Base-by-base conservation (phyloP, 2,888 invertebrate species). In the Neria commutata region DNA sequence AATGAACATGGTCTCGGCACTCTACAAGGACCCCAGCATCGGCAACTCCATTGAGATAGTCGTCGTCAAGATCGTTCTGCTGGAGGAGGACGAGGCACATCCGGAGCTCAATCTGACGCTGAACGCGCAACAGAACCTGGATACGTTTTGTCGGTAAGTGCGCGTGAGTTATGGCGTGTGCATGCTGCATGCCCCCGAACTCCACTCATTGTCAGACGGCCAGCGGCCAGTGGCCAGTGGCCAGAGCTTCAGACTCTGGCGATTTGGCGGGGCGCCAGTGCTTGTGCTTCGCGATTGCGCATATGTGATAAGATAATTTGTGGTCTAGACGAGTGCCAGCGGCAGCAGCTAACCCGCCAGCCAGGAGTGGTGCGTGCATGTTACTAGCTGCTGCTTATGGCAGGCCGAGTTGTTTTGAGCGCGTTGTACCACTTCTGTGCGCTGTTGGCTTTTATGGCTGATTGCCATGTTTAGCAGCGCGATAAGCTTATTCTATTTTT, bases 41-140 rank as follows among this genome's bases (percentile, higher is more conserved):
- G 95, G 95, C 51, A 95, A 95, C 83, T 90, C 91, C 77, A 90
- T 95, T 71, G 92, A 94, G 80, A 89, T 95, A 60, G 91, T 92
- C n/a, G 90, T 95, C 34, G 94, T 95, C 14, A 87, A 90, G 75
- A 90, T 95, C 49, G 88, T 94, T 64, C 84, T 93, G 23, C 85
- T 94, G 63, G 83, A 84, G 65, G 82, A 84, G 60, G 83, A 84
- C 63, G 85, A 86, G 50, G 83, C 83, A 10, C 76, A 77, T 66
- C 87, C 88, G 56, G 87, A 88, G 55, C 82, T 93, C 56, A 87
- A 90, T 76, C 86, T 92, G 46, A 88, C 90, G 2, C 88, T 90
- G 54, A 91, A 93, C 79, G 95, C 95, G 0, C 94, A 94, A 76
- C 84, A 86, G 65, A 92, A 94, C 11, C 84, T 95, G 62, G 87